Base-by-base conservation (phyloP, 2,797 vertebrate genomes). In the Gymnocypris eckloni region DNA sequence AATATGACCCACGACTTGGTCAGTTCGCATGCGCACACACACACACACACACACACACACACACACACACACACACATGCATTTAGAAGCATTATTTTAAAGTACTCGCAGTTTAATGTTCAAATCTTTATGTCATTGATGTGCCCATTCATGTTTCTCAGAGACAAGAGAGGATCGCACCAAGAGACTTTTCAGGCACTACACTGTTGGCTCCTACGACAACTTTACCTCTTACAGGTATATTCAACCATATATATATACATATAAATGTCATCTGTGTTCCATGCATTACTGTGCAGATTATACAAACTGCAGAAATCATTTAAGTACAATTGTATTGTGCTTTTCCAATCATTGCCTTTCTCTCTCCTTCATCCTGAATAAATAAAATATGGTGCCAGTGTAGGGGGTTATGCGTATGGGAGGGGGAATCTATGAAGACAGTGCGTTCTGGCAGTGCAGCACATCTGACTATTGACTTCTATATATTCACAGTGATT, bases 131-230 rank as follows among this genome's bases (percentile, higher is more conserved):
- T 72, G 9, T 54, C 45, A 15, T 37, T 75, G 25, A 64, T 73
- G 7, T 20, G 33, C 10, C 12, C 37, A 82, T 28, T 59, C 43
- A 48, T 86, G 81, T 93, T 93, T 90, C 87, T 77, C 92, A 99
- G 98, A 99, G 94, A 99, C 97, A 2, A 95, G 98, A 87, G 98
- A 99, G 92, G 98, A 99, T 91, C 94, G 98, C 75, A 99, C 98
- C 1, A 99, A 99, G 93, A 95, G 98, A 45, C 97, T 99, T 86
- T 99, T 99, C 91, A 97, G 98, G 90, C 98, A 99, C 89, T 99
- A 99, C 82, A 99, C 98, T 0, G 98, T 99, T 72, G 98, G 98
- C 64, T 99, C 98, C 16, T 99, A 99, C 1, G 98, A 99, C 95
- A 99, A 96, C 92, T 98, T 98, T 95, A 97, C 97, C 88, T 98